Conservation (phyloP, 2,888 invertebrate species). For the Apomyelois bistriatella region DNA sequence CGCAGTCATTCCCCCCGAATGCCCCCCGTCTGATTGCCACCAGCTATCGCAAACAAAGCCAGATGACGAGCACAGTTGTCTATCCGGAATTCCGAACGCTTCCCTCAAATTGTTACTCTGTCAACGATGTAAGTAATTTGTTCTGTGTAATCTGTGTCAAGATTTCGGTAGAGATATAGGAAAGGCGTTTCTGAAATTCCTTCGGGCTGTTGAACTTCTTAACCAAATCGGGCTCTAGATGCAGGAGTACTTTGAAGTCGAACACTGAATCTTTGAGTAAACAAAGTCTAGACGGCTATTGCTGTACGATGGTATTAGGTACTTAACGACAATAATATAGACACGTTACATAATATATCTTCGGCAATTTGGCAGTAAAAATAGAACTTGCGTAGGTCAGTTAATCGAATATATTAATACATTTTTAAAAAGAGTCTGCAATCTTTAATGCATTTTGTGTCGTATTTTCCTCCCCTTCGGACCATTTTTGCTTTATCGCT, state of each 20-base stretch:
- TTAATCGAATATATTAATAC: neutral
- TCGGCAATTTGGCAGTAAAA: neutral
- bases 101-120: conserved; percentile 43
- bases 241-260: neutral
- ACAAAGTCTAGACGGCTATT: conserved; percentile 26
- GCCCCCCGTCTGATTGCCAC: conserved; percentile 51
- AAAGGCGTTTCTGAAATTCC: neutral
- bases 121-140: conserved; percentile 57
- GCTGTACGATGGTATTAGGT: neutral
- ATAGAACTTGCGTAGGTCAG: neutral
- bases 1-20: conserved; percentile 33
- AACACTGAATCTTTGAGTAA: conserved; percentile 17
- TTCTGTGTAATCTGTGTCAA: conserved; percentile 32
- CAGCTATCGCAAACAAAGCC: conserved; percentile 63
- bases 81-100: conserved; percentile 53
- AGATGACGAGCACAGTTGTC: conserved; percentile 55
- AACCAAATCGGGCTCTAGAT: neutral
- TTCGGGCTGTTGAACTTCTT: conserved; percentile 2
- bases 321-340: neutral
- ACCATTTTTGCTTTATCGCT: too few relatives aligned
- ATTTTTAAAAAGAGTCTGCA: neutral
- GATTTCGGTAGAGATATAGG: conserved; percentile 9
- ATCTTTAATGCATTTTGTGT: neutral
- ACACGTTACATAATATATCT: neutral
- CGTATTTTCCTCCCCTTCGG: too few relatives aligned